Conservation (phyloP, 2,113 vertebrate genomes). For the Pachyramphus minor region DNA sequence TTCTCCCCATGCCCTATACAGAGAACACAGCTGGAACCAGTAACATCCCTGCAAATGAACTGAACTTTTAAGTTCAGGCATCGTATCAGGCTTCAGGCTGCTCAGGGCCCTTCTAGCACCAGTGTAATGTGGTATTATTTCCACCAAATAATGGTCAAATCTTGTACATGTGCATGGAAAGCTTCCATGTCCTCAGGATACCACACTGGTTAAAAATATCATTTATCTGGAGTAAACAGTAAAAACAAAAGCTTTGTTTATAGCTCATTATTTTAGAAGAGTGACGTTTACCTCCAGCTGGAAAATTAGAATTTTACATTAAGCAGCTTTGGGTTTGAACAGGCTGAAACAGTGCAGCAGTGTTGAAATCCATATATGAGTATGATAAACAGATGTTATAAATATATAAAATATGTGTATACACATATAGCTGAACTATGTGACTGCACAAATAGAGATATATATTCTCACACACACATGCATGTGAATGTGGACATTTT, state of each 20-base stretch:
- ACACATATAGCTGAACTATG: not conserved
- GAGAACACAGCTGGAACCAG: conserved; percentile 10
- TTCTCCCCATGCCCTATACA: not conserved
- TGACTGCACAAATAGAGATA: conserved; percentile 13
- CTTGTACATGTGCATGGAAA: not conserved
- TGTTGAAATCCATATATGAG: not conserved
- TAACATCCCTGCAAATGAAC: not conserved
- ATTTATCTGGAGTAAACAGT: conserved; percentile 17
- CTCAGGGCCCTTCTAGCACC: not conserved
- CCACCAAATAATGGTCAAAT: not conserved
- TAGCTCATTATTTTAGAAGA: not conserved
- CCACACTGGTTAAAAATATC: not conserved
- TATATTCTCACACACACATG: conserved; percentile 3
- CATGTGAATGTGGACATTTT: not conserved
- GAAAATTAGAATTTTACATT: not conserved
- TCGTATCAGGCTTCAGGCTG: not conserved
- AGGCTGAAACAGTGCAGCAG: not conserved
- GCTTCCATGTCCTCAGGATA: conserved; percentile 8
- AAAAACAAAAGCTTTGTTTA: conserved; percentile 26
- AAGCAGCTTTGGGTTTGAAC: conserved; percentile 16
- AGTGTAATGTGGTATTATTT: not conserved
- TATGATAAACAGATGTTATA: conserved; percentile 52
- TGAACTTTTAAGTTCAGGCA: not conserved
- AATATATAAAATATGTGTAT: conserved; percentile 39
- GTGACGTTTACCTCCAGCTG: conserved; percentile 4